Conservation (phyloP, 2,113 vertebrate genomes). For the Carassius auratus region DNA sequence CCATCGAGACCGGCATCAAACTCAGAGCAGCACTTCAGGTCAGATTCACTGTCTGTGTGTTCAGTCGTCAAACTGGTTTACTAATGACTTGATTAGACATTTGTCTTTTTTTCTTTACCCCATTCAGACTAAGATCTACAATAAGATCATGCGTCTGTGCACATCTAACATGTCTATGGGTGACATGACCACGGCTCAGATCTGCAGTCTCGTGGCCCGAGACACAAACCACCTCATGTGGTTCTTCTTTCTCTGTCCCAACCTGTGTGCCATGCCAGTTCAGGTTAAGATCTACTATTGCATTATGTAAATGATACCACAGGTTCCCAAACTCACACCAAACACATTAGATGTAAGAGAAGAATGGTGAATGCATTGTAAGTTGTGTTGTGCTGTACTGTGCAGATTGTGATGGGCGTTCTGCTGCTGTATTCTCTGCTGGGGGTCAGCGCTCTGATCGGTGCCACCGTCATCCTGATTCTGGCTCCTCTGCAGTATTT, state of each 20-base stretch:
- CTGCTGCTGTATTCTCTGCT: constrained; percentile 95
- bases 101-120: background rate
- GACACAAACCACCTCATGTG: constrained; percentile 99
- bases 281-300: constrained; percentile 79
- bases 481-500: constrained; percentile 97
- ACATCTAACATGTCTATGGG: constrained; percentile 99
- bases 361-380: background rate
- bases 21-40: constrained; percentile 96
- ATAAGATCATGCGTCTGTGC: constrained; percentile 96
- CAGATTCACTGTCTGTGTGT: constrained; percentile 2
- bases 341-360: no score
- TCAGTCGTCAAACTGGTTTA: background rate
- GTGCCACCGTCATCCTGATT: constrained; percentile 91
- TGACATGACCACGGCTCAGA: constrained; percentile 92
- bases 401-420: constrained; percentile 90
- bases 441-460: constrained; percentile 96
- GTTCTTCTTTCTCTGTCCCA: constrained; percentile 98
- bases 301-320: background rate
- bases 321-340: no score
- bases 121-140: constrained; percentile 92
- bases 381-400: background rate
- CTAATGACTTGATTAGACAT: background rate
- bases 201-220: constrained; percentile 96
- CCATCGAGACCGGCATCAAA: constrained; percentile 98
- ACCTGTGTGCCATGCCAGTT: constrained; percentile 97